Percentiles rank a stretch among this genome's conserved stretches.
phyloP scores from a whole-genome alignment of 2,888 invertebrate species.

The Electrophaes corylata region DNA sequence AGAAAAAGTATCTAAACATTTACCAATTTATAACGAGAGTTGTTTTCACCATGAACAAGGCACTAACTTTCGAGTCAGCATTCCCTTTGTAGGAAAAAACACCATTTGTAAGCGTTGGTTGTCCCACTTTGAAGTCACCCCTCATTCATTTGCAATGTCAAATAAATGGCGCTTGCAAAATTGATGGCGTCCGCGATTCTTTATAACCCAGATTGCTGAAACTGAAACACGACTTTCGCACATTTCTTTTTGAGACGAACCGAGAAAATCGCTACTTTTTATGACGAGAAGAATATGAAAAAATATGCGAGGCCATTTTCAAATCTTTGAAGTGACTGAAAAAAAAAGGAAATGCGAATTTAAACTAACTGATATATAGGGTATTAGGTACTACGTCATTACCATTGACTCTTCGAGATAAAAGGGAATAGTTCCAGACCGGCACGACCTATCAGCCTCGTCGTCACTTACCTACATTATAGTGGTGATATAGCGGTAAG shows the following conservation, averaged over 20 bases:
- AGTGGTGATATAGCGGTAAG: too few relatives aligned
- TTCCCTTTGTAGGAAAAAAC: constrained; percentile 30
- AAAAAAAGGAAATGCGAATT: background rate
- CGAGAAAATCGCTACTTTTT: background rate
- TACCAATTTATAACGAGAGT: too few relatives aligned
- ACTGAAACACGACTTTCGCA: constrained; percentile 16
- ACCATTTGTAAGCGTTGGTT: constrained; percentile 32
- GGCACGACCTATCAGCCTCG: too few relatives aligned
- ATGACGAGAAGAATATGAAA: background rate
- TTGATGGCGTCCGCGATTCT: constrained; percentile 66
- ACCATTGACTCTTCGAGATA: too few relatives aligned
- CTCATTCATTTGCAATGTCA: constrained; percentile 59
- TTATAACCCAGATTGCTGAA: constrained; percentile 53
- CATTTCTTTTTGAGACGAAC: background rate
- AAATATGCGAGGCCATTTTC: too few relatives aligned
- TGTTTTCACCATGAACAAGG: constrained; percentile 5
- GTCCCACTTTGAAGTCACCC: constrained; percentile 46
- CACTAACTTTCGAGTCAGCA: constrained; percentile 1
- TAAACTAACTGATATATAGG: too few relatives aligned
- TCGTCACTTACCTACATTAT: too few relatives aligned
- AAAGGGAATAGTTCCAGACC: too few relatives aligned
- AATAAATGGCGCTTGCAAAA: constrained; percentile 78
- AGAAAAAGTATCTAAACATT: too few relatives aligned
- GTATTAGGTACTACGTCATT: too few relatives aligned
- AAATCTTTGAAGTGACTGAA: too few relatives aligned